Base-by-base conservation (phyloP, 2,888 invertebrate species). In the Thera obeliscata region DNA sequence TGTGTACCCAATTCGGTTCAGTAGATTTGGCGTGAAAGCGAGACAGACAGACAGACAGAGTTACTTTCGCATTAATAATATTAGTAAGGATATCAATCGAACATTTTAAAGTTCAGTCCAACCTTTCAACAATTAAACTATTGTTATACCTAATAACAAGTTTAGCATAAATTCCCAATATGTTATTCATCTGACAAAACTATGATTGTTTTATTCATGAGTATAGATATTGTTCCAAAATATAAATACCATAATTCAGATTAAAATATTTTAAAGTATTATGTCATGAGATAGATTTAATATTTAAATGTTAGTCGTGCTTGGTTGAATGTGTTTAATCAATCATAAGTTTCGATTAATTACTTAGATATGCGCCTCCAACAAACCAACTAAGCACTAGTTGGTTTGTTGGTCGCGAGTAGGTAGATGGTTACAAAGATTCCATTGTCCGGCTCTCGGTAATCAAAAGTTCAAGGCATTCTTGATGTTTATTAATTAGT, bases 321-420 rank as follows among this genome's bases (percentile, higher is more conserved):
- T 83, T 84, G 85, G 81, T 78, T 87, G 86, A 92, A 93, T 93
- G 92, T 87, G 84, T 88, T 93, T 91, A 93, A 93, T 93, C 93
- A 93, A 93, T 93, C 93, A 93, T 90, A 88, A 86, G 85, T 81
- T 81, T 88, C 92, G 93, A 93, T 93, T 93, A 93, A 93, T 93
- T 93, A 92, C 89, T 84, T 74, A 90, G 93, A 93, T 93, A 93
- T 82, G 89, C 82, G 81, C 80, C 82, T 82, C 83, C 81, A 22
- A 22, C 22, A 22, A 22, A 22, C 22, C 22, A 22, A 22, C 22
- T 22, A 22, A 22, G 84, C 87, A 82, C 82, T 65, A 22, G 38
- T 85, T 74, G 80, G 86, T 87, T 87, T 87, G 88, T 87, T 82
- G 71, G 73, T 80, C 86, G 86, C 85, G 83, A 84, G 80, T 83